Evolutionary conservation across 2,797 vertebrate genomes (phyloP).

Genomic region (Chelon auratus): DNA sequence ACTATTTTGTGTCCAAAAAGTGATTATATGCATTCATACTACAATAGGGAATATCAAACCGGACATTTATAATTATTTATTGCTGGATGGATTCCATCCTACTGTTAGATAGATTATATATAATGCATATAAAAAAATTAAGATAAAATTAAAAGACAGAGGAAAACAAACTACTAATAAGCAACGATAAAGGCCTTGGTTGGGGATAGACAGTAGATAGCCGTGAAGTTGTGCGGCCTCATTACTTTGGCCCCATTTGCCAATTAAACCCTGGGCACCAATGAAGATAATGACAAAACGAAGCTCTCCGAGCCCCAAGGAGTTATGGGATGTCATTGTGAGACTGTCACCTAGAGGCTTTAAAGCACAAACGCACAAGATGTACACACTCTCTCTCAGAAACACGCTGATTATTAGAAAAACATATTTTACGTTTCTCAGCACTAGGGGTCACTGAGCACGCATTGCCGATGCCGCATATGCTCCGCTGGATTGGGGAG

Average conservation of each 20-base stretch:
- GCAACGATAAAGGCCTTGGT: slow-evolving; percentile 6
- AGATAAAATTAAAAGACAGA: neutral
- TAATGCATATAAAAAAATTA: neutral
- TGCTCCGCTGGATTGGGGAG: slow-evolving; percentile 63
- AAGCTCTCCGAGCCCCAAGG: slow-evolving; percentile 63
- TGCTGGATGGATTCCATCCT: neutral
- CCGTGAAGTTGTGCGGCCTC: slow-evolving; percentile 67
- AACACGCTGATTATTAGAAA: slow-evolving; percentile 48
- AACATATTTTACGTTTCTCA: slow-evolving; percentile 57
- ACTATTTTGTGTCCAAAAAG: slow-evolving; percentile 3
- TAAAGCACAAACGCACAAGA: slow-evolving; percentile 28
- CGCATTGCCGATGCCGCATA: slow-evolving; percentile 64
- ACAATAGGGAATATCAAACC: neutral
- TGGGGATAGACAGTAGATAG: slow-evolving; percentile 64
- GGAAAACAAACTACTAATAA: neutral
- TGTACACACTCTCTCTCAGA: slow-evolving; percentile 3
- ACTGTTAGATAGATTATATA: neutral
- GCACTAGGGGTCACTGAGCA: slow-evolving; percentile 68
- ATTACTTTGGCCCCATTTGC: slow-evolving; percentile 75
- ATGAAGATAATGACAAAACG: slow-evolving; percentile 75
- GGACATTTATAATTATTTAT: neutral
- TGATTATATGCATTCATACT: slow-evolving; percentile 9
- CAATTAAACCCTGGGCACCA: slow-evolving; percentile 75
- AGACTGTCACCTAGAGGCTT: slow-evolving; percentile 57
- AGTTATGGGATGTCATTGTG: slow-evolving; percentile 68